phyloP scores from a whole-genome alignment of 2,113 vertebrate genomes.

The Neodontobutis hainanensis region DNA sequence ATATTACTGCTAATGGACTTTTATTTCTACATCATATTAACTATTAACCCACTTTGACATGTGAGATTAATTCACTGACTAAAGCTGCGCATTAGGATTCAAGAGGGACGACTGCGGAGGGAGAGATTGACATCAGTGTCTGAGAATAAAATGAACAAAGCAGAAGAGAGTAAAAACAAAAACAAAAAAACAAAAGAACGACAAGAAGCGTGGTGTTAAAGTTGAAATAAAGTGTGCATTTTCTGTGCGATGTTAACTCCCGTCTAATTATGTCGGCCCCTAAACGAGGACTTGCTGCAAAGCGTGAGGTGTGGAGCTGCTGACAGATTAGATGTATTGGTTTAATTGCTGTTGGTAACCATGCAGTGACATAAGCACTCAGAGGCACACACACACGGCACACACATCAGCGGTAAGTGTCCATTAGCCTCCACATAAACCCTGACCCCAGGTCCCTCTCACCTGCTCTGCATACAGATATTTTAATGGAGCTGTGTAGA shows the following conservation, averaged over 20 bases:
- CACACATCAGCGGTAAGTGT: background rate
- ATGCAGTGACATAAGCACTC: slow-evolving; percentile 57
- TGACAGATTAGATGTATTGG: slow-evolving; percentile 58
- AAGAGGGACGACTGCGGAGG: slow-evolving; percentile 12
- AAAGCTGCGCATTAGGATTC: slow-evolving; percentile 40
- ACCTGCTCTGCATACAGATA: background rate
- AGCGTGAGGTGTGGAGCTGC: slow-evolving; percentile 27
- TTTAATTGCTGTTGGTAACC: slow-evolving; percentile 59
- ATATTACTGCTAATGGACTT: slow-evolving; percentile 62
- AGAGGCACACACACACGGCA: slow-evolving; percentile 23
- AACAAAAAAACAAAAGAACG: slow-evolving; percentile 3
- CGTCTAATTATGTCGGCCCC: slow-evolving; percentile 29
- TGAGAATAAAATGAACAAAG: slow-evolving; percentile 57
- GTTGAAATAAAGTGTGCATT: too few relatives aligned
- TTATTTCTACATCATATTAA: slow-evolving; percentile 68
- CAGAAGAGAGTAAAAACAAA: slow-evolving; percentile 1
- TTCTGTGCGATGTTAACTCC: slow-evolving; percentile 26
- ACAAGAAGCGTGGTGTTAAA: background rate
- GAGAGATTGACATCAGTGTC: slow-evolving; percentile 73
- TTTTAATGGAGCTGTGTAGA: too few relatives aligned
- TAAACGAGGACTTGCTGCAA: slow-evolving; percentile 33
- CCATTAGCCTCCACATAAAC: slow-evolving; percentile 11
- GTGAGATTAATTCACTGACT: slow-evolving; percentile 64
- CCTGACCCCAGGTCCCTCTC: slow-evolving; percentile 5
- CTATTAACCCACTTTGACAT: slow-evolving; percentile 54